Percentiles rank a stretch among this genome's conserved stretches.
Conservation (phyloP, 2,113 vertebrate genomes). For the Macquaria australasica region DNA sequence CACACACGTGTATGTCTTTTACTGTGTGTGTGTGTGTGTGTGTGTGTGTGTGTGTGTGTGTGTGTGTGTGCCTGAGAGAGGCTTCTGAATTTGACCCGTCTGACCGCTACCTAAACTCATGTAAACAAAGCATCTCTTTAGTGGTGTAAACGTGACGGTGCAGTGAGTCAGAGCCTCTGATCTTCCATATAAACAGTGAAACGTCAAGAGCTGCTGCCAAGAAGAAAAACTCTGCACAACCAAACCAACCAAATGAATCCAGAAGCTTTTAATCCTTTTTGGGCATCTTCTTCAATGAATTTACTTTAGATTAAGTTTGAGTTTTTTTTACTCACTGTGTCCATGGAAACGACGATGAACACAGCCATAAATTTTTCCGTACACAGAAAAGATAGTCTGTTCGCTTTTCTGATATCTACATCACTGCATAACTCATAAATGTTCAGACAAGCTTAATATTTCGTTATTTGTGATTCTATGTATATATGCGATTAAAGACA, state of each 20-base stretch:
- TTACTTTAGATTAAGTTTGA: constrained; percentile 38
- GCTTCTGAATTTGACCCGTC: constrained; percentile 64
- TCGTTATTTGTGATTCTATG: too few relatives aligned
- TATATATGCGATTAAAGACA: too few relatives aligned
- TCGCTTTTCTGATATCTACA: too few relatives aligned
- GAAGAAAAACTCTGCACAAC: constrained; percentile 27
- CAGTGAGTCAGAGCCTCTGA: constrained; percentile 66
- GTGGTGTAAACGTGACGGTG: constrained; percentile 55
- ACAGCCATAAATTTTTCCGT: too few relatives aligned
- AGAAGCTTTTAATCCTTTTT: background rate
- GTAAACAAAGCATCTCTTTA: constrained; percentile 69
- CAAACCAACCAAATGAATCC: constrained; percentile 2
- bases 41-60: background rate
- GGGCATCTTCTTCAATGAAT: constrained; percentile 18
- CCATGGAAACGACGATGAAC: too few relatives aligned
- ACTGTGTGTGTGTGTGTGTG: background rate
- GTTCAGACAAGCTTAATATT: too few relatives aligned
- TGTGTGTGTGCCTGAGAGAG: background rate
- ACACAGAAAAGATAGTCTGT: too few relatives aligned
- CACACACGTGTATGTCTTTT: constrained; percentile 8
- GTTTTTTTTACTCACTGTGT: background rate
- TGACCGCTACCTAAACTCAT: constrained; percentile 67
- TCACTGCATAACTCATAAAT: too few relatives aligned
- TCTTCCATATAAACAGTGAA: constrained; percentile 51
- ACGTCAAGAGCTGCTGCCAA: constrained; percentile 41